Conservation (phyloP, 2,888 invertebrate genomes). For the Pinctada fucata region DNA sequence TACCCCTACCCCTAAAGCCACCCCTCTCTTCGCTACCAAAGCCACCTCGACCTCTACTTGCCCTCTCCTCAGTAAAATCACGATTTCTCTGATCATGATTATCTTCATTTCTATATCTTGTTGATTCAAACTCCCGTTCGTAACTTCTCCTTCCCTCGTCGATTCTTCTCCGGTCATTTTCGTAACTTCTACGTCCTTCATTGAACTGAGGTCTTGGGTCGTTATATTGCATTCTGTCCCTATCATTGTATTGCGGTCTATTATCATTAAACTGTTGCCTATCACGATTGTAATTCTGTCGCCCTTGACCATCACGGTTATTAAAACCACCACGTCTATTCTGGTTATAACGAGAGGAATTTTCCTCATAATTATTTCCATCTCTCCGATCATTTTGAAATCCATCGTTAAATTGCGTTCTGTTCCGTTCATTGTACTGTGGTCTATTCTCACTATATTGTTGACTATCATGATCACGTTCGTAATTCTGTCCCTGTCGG, state of each 20-base stretch:
- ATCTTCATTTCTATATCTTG: neutral
- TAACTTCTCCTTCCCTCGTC: slow-evolving; percentile 14
- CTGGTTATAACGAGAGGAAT: neutral
- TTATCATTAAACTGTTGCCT: neutral
- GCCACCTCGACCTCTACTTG: neutral
- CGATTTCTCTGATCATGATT: slow-evolving; percentile 1
- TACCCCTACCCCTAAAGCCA: slow-evolving; percentile 27
- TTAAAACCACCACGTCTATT: slow-evolving; percentile 15
- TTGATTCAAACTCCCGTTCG: neutral
- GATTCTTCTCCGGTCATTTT: slow-evolving; percentile 9
- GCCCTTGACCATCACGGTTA: slow-evolving; percentile 12
- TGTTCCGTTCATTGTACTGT: neutral
- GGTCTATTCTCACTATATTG: neutral
- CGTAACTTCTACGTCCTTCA: slow-evolving; percentile 6
- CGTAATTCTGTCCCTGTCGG: slow-evolving; percentile 7
- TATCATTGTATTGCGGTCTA: slow-evolving; percentile 1
- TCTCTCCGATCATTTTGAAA: neutral
- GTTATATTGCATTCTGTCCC: slow-evolving; percentile 14
- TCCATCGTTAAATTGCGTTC: too few relatives aligned
- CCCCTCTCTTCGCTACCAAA: slow-evolving; percentile 26
- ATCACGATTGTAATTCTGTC: neutral
- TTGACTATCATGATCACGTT: neutral
- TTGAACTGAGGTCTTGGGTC: neutral
- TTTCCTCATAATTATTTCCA: slow-evolving; percentile 12
- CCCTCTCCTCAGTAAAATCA: neutral